Percentiles rank a stretch among this genome's conserved stretches.
Evolutionary conservation across 2,888 invertebrate species (phyloP).

Genomic region (Cheilosia vulpina): DNA sequence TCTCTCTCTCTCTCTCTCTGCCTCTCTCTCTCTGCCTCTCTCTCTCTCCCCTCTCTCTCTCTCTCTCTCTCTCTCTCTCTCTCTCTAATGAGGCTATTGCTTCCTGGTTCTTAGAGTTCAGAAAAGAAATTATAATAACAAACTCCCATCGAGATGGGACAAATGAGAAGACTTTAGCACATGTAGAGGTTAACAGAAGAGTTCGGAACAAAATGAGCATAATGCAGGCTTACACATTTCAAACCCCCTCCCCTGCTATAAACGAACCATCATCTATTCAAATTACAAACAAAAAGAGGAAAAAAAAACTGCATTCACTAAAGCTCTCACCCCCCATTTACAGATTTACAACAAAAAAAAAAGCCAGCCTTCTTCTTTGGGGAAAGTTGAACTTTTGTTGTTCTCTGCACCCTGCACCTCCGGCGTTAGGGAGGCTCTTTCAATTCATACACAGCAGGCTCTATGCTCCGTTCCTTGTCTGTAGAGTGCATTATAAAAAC

Average conservation of each 20-base stretch:
- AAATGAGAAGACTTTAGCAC: constrained; percentile 67
- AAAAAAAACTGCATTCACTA: constrained; percentile 52
- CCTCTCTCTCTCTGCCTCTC: too few relatives aligned
- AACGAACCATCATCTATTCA: constrained; percentile 61
- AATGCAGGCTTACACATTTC: constrained; percentile 36
- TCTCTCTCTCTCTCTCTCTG: too few relatives aligned
- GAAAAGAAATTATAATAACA: constrained; percentile 36
- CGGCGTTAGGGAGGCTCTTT: constrained; percentile 15
- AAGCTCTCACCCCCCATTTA: constrained; percentile 49
- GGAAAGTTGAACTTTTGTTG: constrained; percentile 67
- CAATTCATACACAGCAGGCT: constrained; percentile 45
- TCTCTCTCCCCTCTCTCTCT: too few relatives aligned
- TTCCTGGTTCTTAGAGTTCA: constrained; percentile 41
- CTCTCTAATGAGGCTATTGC: constrained; percentile 65
- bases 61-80: neutral
- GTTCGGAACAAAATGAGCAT: constrained; percentile 17
- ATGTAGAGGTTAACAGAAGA: constrained; percentile 63
- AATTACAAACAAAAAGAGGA: constrained; percentile 8
- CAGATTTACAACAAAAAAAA: constrained; percentile 24
- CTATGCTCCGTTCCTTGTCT: constrained; percentile 47
- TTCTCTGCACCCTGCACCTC: constrained; percentile 31
- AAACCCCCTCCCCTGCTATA: constrained; percentile 6
- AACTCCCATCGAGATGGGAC: constrained; percentile 68
- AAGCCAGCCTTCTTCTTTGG: constrained; percentile 8
- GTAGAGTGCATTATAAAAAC: constrained; percentile 64